Evolutionary conservation across 2,888 invertebrate genomes (phyloP).

Genomic region (Chrysolina oricalcia): DNA sequence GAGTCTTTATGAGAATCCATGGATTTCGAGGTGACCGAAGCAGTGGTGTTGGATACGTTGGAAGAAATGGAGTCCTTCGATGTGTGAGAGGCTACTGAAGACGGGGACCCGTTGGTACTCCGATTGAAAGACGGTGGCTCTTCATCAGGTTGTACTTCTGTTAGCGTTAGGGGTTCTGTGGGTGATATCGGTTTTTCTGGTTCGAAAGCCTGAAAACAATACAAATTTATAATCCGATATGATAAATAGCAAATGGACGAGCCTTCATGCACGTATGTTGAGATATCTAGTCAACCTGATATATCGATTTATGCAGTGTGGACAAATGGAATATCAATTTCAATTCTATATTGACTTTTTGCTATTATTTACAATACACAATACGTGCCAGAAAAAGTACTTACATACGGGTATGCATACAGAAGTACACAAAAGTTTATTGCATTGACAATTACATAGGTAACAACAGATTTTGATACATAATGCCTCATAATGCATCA

Average conservation of each 20-base stretch:
- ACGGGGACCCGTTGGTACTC: conserved; percentile 68
- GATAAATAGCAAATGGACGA: background rate
- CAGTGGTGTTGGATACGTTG: conserved; percentile 66
- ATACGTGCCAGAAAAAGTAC: background rate
- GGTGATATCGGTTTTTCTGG: conserved; percentile 49
- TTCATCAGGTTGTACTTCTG: conserved; percentile 62
- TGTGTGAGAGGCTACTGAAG: conserved; percentile 65
- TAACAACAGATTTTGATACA: background rate
- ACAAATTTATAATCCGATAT: background rate
- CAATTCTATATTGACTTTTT: background rate
- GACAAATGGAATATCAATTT: background rate
- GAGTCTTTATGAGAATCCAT: conserved; percentile 57
- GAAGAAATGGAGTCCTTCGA: conserved; percentile 68
- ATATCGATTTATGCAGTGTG: no score
- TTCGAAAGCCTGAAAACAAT: conserved; percentile 60
- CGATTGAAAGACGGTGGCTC: conserved; percentile 56
- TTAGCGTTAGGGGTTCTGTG: conserved; percentile 56
- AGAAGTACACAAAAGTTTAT: background rate
- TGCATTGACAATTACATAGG: background rate
- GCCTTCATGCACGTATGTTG: no score
- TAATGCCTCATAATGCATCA: background rate
- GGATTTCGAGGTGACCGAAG: conserved; percentile 60
- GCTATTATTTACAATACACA: background rate
- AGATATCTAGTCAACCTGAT: no score
- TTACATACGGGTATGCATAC: background rate